Conservation (phyloP, 2,797 vertebrate species). For the Phataginus tetradactyla region DNA sequence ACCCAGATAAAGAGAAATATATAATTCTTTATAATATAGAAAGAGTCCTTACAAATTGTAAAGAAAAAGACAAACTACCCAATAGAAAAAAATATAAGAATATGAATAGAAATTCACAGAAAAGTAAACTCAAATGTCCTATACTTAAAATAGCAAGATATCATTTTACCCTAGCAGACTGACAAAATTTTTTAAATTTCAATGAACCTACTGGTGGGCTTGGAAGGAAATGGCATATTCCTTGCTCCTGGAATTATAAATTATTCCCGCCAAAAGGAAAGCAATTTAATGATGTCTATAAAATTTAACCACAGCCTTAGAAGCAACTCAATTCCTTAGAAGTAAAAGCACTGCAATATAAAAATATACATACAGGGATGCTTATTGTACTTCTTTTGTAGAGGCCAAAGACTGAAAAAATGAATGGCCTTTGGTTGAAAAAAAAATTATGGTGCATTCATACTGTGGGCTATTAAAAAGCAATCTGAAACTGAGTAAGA, state of each 20-base stretch:
- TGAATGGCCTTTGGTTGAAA: background rate
- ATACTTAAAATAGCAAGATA: background rate
- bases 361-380: background rate
- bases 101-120: background rate
- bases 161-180: background rate
- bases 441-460: background rate
- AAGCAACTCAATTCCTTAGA: background rate
- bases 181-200: background rate
- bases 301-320: background rate
- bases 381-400: background rate
- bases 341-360: background rate
- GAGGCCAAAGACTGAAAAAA: background rate
- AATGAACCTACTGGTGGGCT: background rate
- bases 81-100: background rate
- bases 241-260: background rate
- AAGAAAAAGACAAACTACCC: background rate
- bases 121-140: background rate
- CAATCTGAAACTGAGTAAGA: background rate
- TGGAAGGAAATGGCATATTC: background rate
- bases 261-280: background rate
- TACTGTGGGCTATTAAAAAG: background rate
- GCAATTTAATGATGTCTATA: background rate
- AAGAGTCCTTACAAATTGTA: background rate
- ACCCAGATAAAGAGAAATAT: background rate
- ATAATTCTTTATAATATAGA: background rate